These are phyloP conservation scores for Mastomys natalensis DNA, from an alignment of 2,113 vertebrate species.

Conservation along the genomic window DNA sequence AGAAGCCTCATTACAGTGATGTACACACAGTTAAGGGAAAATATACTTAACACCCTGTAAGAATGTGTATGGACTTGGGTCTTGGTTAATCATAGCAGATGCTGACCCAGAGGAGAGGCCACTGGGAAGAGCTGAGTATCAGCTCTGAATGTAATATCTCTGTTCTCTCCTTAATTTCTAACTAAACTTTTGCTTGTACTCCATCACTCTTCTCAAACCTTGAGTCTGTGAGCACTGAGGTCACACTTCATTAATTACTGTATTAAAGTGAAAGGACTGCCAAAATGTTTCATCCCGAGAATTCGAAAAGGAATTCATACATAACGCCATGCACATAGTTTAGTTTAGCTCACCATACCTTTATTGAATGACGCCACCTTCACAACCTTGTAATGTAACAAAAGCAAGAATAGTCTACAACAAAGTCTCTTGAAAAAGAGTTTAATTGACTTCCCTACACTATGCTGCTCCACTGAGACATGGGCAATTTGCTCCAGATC, in stretches of 20 bases:
- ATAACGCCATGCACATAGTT: not conserved
- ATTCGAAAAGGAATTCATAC: not conserved
- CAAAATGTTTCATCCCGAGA: not conserved
- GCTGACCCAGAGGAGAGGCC: not conserved
- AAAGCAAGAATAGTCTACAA: not conserved
- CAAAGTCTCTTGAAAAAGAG: not conserved
- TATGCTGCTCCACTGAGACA: not conserved
- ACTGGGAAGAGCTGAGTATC: not conserved
- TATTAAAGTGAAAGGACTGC: not conserved
- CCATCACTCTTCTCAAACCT: not conserved
- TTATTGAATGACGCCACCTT: not conserved
- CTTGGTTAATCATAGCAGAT: not conserved
- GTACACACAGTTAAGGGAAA: not conserved
- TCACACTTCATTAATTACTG: not conserved
- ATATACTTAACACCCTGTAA: constrained; percentile 14
- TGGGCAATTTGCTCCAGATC: not conserved
- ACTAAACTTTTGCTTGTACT: constrained; percentile 3
- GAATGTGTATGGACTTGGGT: not conserved
- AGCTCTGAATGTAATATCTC: not conserved
- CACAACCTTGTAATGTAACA: not conserved
- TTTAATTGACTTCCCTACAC: not conserved
- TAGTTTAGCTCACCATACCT: not conserved
- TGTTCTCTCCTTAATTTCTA: not conserved
- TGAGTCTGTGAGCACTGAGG: not conserved
- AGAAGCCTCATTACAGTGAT: not conserved